Percentiles rank a stretch among this genome's conserved stretches.
Evolutionary conservation across 2,888 invertebrate species (phyloP).

Genomic region (Lepeophtheirus nordmannii): DNA sequence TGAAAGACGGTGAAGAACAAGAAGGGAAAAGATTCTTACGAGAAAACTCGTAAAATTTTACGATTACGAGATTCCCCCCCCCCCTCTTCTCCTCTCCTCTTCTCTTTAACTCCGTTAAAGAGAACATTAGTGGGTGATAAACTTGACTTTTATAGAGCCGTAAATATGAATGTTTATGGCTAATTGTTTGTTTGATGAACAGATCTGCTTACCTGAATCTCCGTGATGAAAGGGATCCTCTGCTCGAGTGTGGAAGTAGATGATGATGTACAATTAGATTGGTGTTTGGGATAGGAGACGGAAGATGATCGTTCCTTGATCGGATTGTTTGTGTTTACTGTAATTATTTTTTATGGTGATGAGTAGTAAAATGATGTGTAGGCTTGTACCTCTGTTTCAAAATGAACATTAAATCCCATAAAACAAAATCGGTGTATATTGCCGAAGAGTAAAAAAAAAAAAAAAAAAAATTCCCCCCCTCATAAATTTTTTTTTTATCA

Average conservation of each 20-base stretch:
- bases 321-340: not conserved
- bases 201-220: not conserved
- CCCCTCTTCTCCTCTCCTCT: not conserved
- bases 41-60: conserved; percentile 4
- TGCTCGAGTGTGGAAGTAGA: no score
- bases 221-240: not conserved
- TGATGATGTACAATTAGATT: no score
- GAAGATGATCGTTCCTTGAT: no score
- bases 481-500: not conserved
- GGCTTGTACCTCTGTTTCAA: conserved; percentile 8
- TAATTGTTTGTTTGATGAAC: not conserved
- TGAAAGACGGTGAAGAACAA: no score
- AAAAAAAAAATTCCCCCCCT: conserved; percentile 1
- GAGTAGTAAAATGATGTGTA: not conserved
- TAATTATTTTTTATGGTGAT: not conserved
- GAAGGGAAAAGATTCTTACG: not conserved
- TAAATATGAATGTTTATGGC: no score
- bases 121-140: not conserved
- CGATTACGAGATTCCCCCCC: not conserved
- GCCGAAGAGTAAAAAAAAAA: conserved; percentile 1
- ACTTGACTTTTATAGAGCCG: no score
- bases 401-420: conserved; percentile 4
- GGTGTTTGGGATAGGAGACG: no score
- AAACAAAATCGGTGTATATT: conserved; percentile 6
- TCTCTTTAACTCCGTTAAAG: not conserved